These are phyloP conservation scores for Pseudocheirus occidentalis DNA, from an alignment of 2,797 vertebrate genomes.

Conservation along the genomic window DNA sequence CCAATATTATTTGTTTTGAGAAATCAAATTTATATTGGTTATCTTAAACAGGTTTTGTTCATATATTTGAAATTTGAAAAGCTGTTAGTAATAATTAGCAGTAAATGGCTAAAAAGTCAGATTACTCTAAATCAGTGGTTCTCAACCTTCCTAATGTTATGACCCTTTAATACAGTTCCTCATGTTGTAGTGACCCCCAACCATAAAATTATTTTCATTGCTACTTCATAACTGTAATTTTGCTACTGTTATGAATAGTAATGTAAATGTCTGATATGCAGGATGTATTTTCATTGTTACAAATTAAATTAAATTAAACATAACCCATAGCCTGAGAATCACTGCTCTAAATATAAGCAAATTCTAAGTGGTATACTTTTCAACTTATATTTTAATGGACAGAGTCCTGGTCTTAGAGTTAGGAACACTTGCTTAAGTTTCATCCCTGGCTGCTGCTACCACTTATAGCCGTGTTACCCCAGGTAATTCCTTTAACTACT, in stretches of 20 bases:
- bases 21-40: slow-evolving; percentile 2
- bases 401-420: background rate
- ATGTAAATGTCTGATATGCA: too few relatives aligned
- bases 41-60: background rate
- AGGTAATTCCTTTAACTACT: background rate
- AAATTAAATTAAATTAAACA: too few relatives aligned
- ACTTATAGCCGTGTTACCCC: background rate
- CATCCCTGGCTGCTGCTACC: background rate
- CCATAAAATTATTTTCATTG: too few relatives aligned
- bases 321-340: too few relatives aligned
- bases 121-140: too few relatives aligned
- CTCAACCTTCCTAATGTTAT: too few relatives aligned
- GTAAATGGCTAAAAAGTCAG: background rate
- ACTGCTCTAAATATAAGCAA: background rate
- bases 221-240: too few relatives aligned
- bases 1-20: slow-evolving; percentile 4
- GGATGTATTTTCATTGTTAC: too few relatives aligned
- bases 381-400: background rate
- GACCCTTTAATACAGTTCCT: too few relatives aligned
- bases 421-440: background rate
- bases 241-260: too few relatives aligned
- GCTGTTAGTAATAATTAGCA: background rate
- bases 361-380: background rate
- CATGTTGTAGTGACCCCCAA: too few relatives aligned
- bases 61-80: background rate